These are phyloP conservation scores for Prietella phreatophila DNA, from an alignment of 2,113 vertebrate genomes.

Conservation along the genomic window DNA sequence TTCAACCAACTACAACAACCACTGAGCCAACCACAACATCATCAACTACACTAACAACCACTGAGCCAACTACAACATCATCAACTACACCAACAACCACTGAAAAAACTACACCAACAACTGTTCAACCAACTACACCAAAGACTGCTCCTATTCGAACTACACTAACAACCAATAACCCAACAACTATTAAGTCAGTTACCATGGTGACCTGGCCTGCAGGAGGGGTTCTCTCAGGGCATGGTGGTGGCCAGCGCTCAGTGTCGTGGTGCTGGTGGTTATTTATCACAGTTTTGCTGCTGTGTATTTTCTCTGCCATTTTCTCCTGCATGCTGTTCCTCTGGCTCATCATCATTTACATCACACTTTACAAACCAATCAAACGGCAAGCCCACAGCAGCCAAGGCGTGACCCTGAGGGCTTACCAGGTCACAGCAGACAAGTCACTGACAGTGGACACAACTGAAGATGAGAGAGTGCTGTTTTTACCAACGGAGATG, in stretches of 20 bases:
- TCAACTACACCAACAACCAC: neutral
- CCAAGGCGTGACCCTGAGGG: neutral
- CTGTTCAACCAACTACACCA: neutral
- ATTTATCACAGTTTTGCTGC: conserved; percentile 49
- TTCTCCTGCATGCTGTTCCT: conserved; percentile 30
- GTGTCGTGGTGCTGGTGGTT: conserved; percentile 68
- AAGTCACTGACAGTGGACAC: neutral
- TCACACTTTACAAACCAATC: conserved; percentile 54
- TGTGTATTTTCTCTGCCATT: conserved; percentile 49
- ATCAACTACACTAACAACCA: neutral
- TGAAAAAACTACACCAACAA: neutral
- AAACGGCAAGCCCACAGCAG: neutral
- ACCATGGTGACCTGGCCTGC: neutral
- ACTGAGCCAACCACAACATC: neutral
- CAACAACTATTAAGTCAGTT: neutral
- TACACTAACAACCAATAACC: neutral
- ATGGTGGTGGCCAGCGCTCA: neutral
- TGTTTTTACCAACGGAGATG: conserved; percentile 35
- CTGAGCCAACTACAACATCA: neutral
- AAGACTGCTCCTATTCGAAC: neutral
- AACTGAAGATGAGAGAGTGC: neutral
- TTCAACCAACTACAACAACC: neutral
- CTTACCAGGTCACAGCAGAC: neutral
- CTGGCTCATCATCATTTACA: conserved; percentile 58
- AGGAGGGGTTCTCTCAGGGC: neutral